phyloP scores from a whole-genome alignment of 2,113 vertebrate genomes.

The Trochalopteron elliotii region DNA sequence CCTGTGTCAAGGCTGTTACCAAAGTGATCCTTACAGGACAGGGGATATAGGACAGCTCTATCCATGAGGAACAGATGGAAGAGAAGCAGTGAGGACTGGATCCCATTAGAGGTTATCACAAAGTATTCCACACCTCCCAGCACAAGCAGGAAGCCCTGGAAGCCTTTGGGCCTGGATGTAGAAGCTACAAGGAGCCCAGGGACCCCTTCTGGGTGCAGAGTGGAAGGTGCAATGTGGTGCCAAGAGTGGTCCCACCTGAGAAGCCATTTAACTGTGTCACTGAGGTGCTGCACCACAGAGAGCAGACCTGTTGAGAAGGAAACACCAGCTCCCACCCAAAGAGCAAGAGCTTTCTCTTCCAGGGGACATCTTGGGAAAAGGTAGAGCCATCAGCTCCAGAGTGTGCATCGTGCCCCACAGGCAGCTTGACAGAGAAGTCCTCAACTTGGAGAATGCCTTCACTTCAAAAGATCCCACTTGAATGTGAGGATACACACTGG shows the following conservation, averaged over 20 bases:
- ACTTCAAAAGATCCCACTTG: conserved; percentile 22
- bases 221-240: rapidly evolving
- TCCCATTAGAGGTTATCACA: not conserved
- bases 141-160: not conserved
- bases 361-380: not conserved
- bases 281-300: not conserved
- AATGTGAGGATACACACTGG: not conserved
- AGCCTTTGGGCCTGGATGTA: not conserved
- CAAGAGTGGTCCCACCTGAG: not conserved
- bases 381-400: not conserved
- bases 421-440: not conserved
- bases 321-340: not conserved
- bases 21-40: not conserved
- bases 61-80: not conserved
- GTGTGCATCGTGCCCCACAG: not conserved
- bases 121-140: rapidly evolving
- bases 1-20: not conserved
- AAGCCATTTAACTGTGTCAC: not conserved
- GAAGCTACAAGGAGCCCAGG: not conserved
- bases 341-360: not conserved
- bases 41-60: not conserved
- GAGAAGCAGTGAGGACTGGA: not conserved
- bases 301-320: not conserved
- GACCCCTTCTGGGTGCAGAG: not conserved
- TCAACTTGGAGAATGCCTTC: not conserved